phyloP scores from a whole-genome alignment of 2,888 invertebrate species.

The Coelopa pilipes region DNA sequence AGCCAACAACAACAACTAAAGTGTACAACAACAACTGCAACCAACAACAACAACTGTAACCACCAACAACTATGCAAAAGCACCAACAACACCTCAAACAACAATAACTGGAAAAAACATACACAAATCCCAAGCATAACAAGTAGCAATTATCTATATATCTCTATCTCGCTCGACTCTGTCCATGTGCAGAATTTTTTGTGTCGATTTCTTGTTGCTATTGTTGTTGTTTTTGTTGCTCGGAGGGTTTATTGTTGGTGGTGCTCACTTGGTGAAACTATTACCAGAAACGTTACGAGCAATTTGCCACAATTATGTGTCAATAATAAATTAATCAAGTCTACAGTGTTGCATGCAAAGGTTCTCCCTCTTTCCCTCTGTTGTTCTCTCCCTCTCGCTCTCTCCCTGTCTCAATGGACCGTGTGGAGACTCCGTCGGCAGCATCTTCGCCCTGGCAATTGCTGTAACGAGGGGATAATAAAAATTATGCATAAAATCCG shows the following conservation, averaged over 20 bases:
- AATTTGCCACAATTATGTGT: conserved; percentile 47
- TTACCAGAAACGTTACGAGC: conserved; percentile 45
- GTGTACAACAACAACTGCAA: no score
- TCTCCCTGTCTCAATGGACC: no score
- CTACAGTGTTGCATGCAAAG: conserved; percentile 24
- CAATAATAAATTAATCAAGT: conserved; percentile 54
- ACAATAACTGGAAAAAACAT: neutral
- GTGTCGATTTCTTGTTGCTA: neutral
- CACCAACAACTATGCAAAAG: no score
- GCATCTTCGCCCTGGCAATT: no score
- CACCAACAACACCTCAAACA: no score
- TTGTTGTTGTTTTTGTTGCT: neutral
- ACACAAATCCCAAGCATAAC: conserved; percentile 25
- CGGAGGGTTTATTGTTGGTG: conserved; percentile 39
- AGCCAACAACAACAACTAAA: no score
- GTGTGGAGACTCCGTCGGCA: no score
- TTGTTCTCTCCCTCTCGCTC: no score
- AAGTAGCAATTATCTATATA: conserved; percentile 10
- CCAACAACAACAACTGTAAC: no score
- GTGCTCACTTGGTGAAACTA: conserved; percentile 43
- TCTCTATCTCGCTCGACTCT: neutral
- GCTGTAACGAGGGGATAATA: no score
- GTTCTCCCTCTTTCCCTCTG: no score
- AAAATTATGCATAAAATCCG: no score
- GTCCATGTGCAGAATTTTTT: neutral